Evolutionary conservation across 2,888 invertebrate genomes (phyloP), one percentile per base, ranked within the genome.

Genomic region (Pyrgus malvae): DNA sequence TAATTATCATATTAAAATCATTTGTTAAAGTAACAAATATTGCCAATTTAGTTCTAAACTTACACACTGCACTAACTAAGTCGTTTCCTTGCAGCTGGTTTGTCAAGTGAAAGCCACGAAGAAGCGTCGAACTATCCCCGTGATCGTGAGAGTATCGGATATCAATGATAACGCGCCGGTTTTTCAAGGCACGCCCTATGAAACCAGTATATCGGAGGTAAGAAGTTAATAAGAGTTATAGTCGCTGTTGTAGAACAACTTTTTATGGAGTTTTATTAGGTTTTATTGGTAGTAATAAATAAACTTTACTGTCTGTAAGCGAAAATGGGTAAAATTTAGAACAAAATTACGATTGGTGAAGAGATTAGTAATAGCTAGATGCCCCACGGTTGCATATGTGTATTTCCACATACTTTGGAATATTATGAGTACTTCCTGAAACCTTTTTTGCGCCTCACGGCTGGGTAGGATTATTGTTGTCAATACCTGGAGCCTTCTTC

Each of bases 131-230:
- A 96, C 95, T 60, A 95, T 97, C 79, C 97, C 97, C 54, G 94
- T 97, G 67, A 96, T 97, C 76, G 96, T 97, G 64, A 92, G 97
- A 83, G 95, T 97, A 68, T 96, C 96, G 29, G 97, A 97, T 86
- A 93, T 97, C 77, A 97, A 97, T 77, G 97, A 97, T 84, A 97
- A 97, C 83, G 93, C 95, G 48, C 97, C 97, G 21, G 91, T 93
- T 71, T 97, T 97, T 84, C 91, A 95, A 75, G 95, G 95, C 74
- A 94, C 94, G 57, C 96, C 97, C 41, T 97, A 97, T 78, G 94
- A 95, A 82, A 93, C 95, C 55, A 94, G 92, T 59, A 95, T 97
- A 63, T 94, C 97, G 23, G 97, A 97, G 94, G 97, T 97, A 90
- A 92, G 35, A 14, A 3, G 33, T 14, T 33, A 0, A 1, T 33